Percentiles rank a stretch among this genome's conserved stretches.
phyloP scores from a whole-genome alignment of 1,140 invertebrate species.

The Matsumurasca onukii region DNA sequence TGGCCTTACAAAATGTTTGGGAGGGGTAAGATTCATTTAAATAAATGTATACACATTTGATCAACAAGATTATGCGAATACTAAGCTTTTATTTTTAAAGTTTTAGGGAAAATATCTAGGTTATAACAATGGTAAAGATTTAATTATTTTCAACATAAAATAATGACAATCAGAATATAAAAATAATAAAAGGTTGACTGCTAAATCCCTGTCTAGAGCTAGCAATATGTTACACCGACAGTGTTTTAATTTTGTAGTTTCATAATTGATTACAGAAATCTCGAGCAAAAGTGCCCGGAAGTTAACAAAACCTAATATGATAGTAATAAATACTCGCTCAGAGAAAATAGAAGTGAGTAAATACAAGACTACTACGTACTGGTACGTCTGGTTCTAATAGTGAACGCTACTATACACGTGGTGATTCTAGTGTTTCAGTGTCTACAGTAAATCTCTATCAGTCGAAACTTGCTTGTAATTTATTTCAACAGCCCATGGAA shows the following conservation, averaged over 20 bases:
- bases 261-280: conserved; percentile 10
- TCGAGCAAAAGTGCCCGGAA: neutral
- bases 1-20: conserved; percentile 14
- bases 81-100: conserved; percentile 1
- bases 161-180: conserved; percentile 7
- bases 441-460: conserved; percentile 39
- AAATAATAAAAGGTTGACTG: conserved; percentile 20
- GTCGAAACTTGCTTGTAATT: conserved; percentile 39
- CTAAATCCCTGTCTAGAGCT: conserved; percentile 27
- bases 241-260: conserved; percentile 18
- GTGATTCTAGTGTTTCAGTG: conserved; percentile 37
- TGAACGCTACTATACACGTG: conserved; percentile 39
- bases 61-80: conserved; percentile 6
- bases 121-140: neutral
- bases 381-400: conserved; percentile 11
- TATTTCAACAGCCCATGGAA: conserved; percentile 43
- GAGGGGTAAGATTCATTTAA: conserved; percentile 4
- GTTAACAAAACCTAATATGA: neutral
- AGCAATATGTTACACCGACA: conserved; percentile 6
- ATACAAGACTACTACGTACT: conserved; percentile 24
- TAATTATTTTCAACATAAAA: neutral
- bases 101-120: neutral
- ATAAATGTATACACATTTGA: conserved; percentile 7
- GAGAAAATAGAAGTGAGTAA: conserved; percentile 26
- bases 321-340: conserved; percentile 6